Base-by-base conservation (phyloP, 2,797 vertebrate species). In the Anguilla obscura region DNA sequence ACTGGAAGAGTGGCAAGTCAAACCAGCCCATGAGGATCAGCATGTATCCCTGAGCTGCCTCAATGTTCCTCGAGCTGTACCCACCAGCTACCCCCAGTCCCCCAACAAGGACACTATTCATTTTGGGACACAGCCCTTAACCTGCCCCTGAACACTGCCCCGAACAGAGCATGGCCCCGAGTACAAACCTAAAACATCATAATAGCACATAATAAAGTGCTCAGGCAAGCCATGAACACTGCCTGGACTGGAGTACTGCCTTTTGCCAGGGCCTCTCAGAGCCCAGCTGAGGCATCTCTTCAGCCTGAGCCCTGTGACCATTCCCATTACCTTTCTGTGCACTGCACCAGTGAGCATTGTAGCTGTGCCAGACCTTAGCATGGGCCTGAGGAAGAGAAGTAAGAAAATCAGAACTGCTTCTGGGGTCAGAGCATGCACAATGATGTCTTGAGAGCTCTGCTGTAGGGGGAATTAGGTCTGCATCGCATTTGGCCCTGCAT, bases 1-100 rank as follows among this genome's bases (percentile, higher is more conserved):
- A 99, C 98, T 97, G 96, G 87, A 97, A 99, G 89, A 99, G 94
- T 0, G 98, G 97, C 45, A 97, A 98, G 88, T 97, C 98, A 93
- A 99, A 99, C 98, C 98, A 99, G 89, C 98, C 98, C 87, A 98
- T 89, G 89, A 96, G 96, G 94, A 99, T 99, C 88, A 99, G 98
- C 27, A 98, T 95, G 14, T 97, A 98, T 94, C 98, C 94, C 91
- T 99, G 97, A 0, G 98, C 97, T 84, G 98, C 97, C 21, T 98
- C 98, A 1, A 97, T 93, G 86, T 99, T 97, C 87, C 95, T 96
- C 83, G 95, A 96, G 93, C 96, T 97, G 71, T 94, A 89, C 99
- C 97, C 87, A 98, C 93, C 0, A 98, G 98, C 52, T 99, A 98
- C 0, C 97, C 97, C 98, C 98, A 99, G 40, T 96, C 94, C 1